phyloP scores from a whole-genome alignment of 2,797 vertebrate species.

The Molossus alvarezi region DNA sequence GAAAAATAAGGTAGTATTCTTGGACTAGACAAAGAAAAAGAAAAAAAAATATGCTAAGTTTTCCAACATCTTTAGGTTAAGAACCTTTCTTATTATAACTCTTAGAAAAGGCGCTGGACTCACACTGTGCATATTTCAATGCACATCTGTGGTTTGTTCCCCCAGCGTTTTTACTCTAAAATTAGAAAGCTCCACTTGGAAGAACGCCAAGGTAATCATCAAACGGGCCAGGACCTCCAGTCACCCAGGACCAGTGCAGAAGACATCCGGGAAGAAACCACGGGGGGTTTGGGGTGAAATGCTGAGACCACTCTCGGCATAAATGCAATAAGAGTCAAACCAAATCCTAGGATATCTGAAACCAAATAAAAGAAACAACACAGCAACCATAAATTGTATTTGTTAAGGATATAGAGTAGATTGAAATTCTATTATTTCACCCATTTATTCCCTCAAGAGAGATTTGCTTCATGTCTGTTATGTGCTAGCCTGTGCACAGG shows the following conservation, averaged over 20 bases:
- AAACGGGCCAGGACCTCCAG: conserved; percentile 8
- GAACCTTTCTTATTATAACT: conserved; percentile 64
- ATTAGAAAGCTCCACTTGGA: conserved; percentile 80
- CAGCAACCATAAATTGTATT: neutral
- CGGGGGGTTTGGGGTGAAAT: conserved; percentile 36
- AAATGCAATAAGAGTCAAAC: conserved; percentile 69
- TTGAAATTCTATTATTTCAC: neutral
- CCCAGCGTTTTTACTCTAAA: conserved; percentile 73
- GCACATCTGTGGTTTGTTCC: conserved; percentile 79
- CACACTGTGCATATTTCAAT: conserved; percentile 57
- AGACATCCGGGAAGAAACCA: conserved; percentile 21
- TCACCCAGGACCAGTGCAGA: conserved; percentile 10
- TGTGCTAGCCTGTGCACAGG: neutral
- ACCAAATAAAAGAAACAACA: conserved; percentile 29
- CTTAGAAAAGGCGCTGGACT: conserved; percentile 56
- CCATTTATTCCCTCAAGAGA: neutral
- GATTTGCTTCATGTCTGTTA: neutral
- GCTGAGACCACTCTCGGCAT: conserved; percentile 50
- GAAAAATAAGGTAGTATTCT: conserved; percentile 62
- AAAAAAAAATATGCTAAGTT: conserved; percentile 57
- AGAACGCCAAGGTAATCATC: conserved; percentile 76
- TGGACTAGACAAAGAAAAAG: conserved; percentile 50
- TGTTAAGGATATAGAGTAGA: neutral
- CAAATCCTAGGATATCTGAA: conserved; percentile 38
- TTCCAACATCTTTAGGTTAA: conserved; percentile 66